Evolutionary conservation across 2,113 vertebrate species (phyloP).

Genomic region (Periophthalmus modestus): DNA sequence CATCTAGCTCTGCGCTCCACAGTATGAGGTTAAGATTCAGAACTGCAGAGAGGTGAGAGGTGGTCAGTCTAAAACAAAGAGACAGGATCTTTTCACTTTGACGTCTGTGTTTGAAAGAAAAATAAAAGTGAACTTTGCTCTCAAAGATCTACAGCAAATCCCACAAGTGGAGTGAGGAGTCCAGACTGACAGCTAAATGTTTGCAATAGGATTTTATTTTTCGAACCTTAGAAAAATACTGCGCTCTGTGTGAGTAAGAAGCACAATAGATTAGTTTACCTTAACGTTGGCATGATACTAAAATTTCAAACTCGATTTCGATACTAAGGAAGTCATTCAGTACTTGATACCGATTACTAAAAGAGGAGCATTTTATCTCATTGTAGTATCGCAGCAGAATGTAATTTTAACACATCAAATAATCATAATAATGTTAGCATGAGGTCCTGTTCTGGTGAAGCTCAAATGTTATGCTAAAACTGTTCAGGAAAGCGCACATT

Average conservation of each 20-base stretch:
- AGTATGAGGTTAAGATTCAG: conserved; percentile 38
- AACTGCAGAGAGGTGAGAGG: background rate
- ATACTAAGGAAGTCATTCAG: no score
- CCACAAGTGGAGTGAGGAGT: background rate
- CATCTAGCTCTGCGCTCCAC: conserved; percentile 16
- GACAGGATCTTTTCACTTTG: conserved; percentile 16
- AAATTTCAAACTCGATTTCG: no score
- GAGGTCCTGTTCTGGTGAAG: no score
- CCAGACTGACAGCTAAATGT: conserved; percentile 21
- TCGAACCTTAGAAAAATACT: background rate
- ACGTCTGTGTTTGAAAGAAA: conserved; percentile 17
- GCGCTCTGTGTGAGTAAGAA: background rate
- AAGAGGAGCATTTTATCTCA: no score
- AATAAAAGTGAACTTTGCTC: conserved; percentile 8
- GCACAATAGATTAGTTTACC: background rate
- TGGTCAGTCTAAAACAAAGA: conserved; percentile 12
- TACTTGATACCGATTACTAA: no score
- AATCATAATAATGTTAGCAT: no score
- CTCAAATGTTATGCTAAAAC: no score
- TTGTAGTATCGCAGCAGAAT: no score
- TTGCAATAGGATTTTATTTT: background rate
- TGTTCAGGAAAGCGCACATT: no score
- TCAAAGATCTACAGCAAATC: conserved; percentile 2
- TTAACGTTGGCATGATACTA: background rate
- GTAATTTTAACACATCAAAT: no score